These are phyloP conservation scores for Elaphurus davidianus DNA, from an alignment of 2,113 vertebrate species.

Conservation along the genomic window DNA sequence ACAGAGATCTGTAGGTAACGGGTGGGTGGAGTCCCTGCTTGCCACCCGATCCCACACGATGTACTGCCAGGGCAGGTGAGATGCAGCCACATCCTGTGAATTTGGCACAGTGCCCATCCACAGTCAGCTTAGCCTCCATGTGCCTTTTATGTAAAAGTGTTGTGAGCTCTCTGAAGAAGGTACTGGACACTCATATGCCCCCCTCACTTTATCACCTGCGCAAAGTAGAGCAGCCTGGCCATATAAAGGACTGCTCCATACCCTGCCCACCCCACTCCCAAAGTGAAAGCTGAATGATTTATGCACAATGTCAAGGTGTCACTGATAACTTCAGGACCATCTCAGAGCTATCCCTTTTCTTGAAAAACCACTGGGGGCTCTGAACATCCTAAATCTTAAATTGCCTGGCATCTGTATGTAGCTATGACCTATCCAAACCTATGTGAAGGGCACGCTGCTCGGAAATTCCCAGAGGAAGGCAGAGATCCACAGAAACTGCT, in stretches of 20 bases:
- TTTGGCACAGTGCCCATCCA: fast-evolving
- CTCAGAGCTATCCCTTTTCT: not conserved
- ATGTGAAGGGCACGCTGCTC: not conserved
- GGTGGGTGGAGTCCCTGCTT: not conserved
- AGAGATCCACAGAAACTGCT: not conserved
- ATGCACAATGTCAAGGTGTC: too few relatives aligned
- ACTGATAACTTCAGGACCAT: not conserved
- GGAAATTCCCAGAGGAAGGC: not conserved
- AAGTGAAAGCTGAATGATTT: not conserved
- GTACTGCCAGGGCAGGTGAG: not conserved
- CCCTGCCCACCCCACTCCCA: not conserved
- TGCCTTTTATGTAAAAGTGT: not conserved
- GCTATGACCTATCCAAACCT: not conserved
- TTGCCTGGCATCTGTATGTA: not conserved
- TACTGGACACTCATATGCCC: fast-evolving
- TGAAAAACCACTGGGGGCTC: not conserved
- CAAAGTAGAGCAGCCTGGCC: not conserved
- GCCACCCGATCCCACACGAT: not conserved
- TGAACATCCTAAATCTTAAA: not conserved
- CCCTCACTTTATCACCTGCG: not conserved
- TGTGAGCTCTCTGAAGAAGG: not conserved
- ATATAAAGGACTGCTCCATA: not conserved
- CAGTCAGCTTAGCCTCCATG: not conserved
- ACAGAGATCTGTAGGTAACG: not conserved
- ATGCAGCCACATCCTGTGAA: not conserved